Evolutionary conservation across 2,888 invertebrate genomes (phyloP).

Genomic region (Cephus runcator): DNA sequence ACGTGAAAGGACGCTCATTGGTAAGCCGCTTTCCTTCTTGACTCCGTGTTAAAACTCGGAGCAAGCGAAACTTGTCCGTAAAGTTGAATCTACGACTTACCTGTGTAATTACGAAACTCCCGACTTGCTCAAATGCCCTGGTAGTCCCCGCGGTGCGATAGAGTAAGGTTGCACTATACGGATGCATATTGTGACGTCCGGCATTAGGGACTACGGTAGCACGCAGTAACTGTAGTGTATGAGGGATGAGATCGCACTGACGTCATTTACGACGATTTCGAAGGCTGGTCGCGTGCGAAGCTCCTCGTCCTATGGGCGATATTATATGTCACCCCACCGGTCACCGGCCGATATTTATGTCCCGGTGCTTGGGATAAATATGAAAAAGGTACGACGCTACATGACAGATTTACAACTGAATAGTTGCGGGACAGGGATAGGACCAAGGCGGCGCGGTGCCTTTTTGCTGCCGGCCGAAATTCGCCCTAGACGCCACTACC

Average conservation of each 20-base stretch:
- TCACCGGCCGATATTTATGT: constrained; percentile 48
- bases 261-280: constrained; percentile 20
- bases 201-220: not conserved
- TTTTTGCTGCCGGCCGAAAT: constrained; percentile 7
- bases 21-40: not conserved
- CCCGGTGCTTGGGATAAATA: constrained; percentile 37
- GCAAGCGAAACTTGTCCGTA: not conserved
- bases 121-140: not conserved
- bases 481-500: not conserved
- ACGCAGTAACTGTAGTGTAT: not conserved
- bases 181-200: not conserved
- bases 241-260: not conserved
- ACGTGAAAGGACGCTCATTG: not conserved
- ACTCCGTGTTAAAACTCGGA: not conserved
- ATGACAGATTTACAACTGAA: constrained; percentile 29
- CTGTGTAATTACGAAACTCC: not conserved
- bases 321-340: constrained; percentile 36
- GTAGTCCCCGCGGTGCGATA: not conserved
- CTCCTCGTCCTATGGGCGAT: constrained; percentile 31
- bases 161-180: not conserved
- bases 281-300: constrained; percentile 27
- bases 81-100: not conserved
- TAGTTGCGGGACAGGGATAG: constrained; percentile 9
- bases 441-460: constrained; percentile 11
- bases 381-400: constrained; percentile 34